Conservation (phyloP, 2,888 invertebrate species). For the Lasioglossum pauxillum region DNA sequence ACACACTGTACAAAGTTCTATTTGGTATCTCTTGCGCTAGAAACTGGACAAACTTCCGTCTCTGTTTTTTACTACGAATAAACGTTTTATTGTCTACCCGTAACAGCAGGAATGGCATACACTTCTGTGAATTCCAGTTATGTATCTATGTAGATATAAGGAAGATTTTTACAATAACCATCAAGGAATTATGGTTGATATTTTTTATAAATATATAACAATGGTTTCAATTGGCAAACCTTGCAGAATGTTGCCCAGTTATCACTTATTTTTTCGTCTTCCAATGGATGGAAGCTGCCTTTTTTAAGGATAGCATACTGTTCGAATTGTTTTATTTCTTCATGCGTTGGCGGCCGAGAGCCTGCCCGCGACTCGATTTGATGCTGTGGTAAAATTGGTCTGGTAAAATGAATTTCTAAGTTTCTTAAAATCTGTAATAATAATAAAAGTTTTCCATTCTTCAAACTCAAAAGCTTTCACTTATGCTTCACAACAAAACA, state of each 20-base stretch:
- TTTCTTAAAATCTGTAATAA: constrained; percentile 58
- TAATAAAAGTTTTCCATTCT: not conserved
- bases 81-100: constrained; percentile 60
- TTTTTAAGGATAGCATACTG: constrained; percentile 57
- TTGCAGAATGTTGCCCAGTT: constrained; percentile 77
- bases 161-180: not conserved
- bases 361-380: constrained; percentile 71
- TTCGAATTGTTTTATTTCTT: constrained; percentile 63
- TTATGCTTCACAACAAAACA: not conserved
- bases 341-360: constrained; percentile 56
- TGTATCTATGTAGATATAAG: constrained; percentile 69
- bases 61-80: constrained; percentile 65
- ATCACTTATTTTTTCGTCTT: constrained; percentile 69
- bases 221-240: constrained; percentile 58
- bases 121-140: constrained; percentile 70
- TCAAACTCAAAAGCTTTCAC: not conserved
- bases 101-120: constrained; percentile 74
- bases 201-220: not conserved
- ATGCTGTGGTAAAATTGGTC: constrained; percentile 73
- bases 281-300: constrained; percentile 65
- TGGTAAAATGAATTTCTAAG: constrained; percentile 59
- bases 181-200: not conserved
- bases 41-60: constrained; percentile 79
- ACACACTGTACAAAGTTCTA: constrained; percentile 80
- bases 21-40: constrained; percentile 77